These are phyloP conservation scores for Taxidea taxus DNA, from an alignment of 2,113 vertebrate genomes.

Conservation along the genomic window DNA sequence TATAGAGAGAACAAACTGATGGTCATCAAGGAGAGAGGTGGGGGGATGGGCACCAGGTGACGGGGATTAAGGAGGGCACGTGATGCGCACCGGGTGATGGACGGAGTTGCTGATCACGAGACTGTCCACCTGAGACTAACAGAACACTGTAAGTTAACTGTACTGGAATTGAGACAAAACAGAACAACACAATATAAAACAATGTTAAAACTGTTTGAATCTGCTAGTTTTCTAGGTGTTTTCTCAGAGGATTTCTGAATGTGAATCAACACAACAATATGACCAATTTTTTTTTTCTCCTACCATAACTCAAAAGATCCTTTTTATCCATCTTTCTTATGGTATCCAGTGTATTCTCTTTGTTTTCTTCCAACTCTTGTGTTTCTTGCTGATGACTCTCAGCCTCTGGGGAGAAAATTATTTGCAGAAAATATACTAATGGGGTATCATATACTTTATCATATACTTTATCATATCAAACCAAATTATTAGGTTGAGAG, in stretches of 20 bases:
- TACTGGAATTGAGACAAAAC: background rate
- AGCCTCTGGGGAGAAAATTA: constrained; percentile 44
- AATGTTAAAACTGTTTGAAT: background rate
- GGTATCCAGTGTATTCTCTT: background rate
- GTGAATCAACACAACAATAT: background rate
- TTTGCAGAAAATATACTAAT: background rate
- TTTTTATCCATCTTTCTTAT: constrained; percentile 36
- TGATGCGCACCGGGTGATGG: background rate
- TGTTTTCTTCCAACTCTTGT: constrained; percentile 13
- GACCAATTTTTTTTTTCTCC: constrained; percentile 63
- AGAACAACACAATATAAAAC: background rate
- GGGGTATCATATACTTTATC: background rate
- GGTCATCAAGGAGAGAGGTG: background rate
- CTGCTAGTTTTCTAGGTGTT: background rate
- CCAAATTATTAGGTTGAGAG: background rate
- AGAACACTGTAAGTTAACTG: background rate
- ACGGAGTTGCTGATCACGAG: background rate
- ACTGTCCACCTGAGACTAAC: background rate
- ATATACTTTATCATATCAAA: too few species aligned
- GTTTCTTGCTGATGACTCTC: constrained; percentile 49
- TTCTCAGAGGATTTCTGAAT: background rate
- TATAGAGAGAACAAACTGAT: background rate
- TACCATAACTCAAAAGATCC: constrained; percentile 65
- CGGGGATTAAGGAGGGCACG: background rate
- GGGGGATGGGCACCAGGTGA: background rate